Conservation (phyloP, 2,888 invertebrate species). For the Dinocampus coccinellae region DNA sequence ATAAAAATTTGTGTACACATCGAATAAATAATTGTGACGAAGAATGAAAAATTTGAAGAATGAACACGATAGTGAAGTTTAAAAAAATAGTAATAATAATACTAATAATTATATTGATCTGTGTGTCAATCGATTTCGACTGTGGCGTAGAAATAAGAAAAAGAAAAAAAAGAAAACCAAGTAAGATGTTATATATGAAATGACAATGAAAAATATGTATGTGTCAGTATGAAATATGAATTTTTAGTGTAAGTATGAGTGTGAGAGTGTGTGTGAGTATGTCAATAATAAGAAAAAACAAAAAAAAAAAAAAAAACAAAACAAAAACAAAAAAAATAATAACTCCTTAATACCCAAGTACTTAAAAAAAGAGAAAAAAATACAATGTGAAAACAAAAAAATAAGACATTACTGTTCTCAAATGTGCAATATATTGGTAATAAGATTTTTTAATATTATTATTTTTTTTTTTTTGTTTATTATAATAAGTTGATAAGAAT, state of each 20-base stretch:
- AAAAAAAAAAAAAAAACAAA: too few species aligned
- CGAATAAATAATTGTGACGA: too few species aligned
- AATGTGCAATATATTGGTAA: conserved; percentile 69
- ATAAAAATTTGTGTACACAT: too few species aligned
- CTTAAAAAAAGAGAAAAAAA: conserved; percentile 23
- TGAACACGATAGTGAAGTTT: too few species aligned
- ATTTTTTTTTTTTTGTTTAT: conserved; percentile 49
- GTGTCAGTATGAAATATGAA: background rate
- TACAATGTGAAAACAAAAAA: background rate
- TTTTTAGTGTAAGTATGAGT: background rate
- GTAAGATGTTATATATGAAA: background rate
- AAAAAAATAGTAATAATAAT: too few species aligned
- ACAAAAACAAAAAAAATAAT: background rate
- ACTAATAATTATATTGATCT: too few species aligned
- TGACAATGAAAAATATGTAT: background rate
- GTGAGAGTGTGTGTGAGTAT: background rate
- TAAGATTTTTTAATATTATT: too few species aligned
- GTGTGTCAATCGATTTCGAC: too few species aligned
- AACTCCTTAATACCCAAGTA: background rate
- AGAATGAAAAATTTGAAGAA: too few species aligned
- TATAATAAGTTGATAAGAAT: conserved; percentile 23
- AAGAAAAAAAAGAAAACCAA: background rate
- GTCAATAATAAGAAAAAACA: too few species aligned
- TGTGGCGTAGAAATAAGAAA: too few species aligned
- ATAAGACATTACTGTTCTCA: conserved; percentile 66